Base-by-base conservation (phyloP, 2,797 vertebrate genomes). In the Amazona finschi region DNA sequence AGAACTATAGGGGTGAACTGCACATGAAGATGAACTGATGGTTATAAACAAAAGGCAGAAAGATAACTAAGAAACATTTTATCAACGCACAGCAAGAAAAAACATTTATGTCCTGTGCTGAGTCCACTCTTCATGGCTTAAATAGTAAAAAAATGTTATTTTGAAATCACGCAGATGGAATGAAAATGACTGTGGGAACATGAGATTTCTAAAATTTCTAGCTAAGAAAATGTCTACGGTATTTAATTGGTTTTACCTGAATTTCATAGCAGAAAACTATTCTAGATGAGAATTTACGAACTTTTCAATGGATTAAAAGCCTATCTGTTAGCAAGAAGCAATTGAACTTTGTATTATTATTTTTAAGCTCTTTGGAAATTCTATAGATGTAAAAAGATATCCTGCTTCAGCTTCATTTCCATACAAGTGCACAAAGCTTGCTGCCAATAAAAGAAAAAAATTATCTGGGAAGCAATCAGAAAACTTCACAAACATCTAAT, bases 361-460 rank as follows among this genome's bases (percentile, higher is more conserved):
- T 80, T 94, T 81, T 12, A 81, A 92, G 39, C 5, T 7, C 9
- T 69, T 62, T 13, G 7, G 46, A 84, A 80, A 87, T 72, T 66
- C 58, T 75, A 22, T 25, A 70, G 43, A 52, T 76, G 6, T 14
- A 91, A 44, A 78, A 87, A 81, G 16, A 4, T 44, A 79, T 47
- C 24, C 50, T 81, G 39, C 55, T 89, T 89, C 66, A 90, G 41
- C 28, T 90, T 67, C 17, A 69, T 74, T 89, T 92, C 75, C 70
- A 75, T 52, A 53, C 27, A 69, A 87, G 81, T n/a, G 11, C 65
- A 62, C 66, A 72, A 81, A 96, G 62, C 73, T 41, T 78, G 76
- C 76, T 92, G 92, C 91, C 91, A 93, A 87, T 81, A 95, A 94
- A 93, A 87, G 85, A 89, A 44, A 95, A 44, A 95, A 95, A 75